phyloP scores from a whole-genome alignment of 1,140 invertebrate species.

The Panagrolaimus sp. region DNA sequence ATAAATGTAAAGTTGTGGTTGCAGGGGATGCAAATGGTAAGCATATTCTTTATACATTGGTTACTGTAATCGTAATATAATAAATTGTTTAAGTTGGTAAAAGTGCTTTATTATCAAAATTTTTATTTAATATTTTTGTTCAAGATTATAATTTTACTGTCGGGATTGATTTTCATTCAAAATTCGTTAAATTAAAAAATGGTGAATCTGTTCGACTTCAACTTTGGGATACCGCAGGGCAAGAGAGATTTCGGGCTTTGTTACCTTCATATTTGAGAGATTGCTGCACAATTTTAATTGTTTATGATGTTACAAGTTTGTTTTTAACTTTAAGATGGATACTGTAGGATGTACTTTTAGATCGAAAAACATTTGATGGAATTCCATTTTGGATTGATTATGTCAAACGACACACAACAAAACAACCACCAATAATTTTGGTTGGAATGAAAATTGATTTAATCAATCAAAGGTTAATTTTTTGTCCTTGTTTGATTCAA shows the following conservation, averaged over 20 bases:
- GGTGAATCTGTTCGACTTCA: constrained; percentile 68
- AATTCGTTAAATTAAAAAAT: not conserved
- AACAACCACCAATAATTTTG: not conserved
- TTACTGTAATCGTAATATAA: not conserved
- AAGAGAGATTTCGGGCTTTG: constrained; percentile 94
- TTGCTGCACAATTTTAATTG: not conserved
- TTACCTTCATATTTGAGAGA: constrained; percentile 67
- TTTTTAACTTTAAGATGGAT: too few species aligned
- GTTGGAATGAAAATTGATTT: constrained; percentile 4
- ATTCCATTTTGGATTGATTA: constrained; percentile 5
- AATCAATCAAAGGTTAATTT: constrained; percentile 5
- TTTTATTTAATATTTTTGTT: not conserved
- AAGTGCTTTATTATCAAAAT: not conserved
- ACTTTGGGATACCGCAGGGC: constrained; percentile 96
- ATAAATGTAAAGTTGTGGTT: constrained; percentile 2
- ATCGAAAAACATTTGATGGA: not conserved
- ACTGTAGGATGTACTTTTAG: not conserved
- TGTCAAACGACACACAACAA: not conserved
- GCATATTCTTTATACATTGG: not conserved
- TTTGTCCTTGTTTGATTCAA: not conserved
- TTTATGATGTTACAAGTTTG: constrained; percentile 10
- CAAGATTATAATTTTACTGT: constrained; percentile 12
- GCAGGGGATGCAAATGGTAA: constrained; percentile 6
- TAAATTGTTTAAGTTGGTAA: constrained; percentile 14
- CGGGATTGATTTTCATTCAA: constrained; percentile 13